Evolutionary conservation across 2,888 invertebrate genomes (phyloP).

Genomic region (Aporophyla nigra): DNA sequence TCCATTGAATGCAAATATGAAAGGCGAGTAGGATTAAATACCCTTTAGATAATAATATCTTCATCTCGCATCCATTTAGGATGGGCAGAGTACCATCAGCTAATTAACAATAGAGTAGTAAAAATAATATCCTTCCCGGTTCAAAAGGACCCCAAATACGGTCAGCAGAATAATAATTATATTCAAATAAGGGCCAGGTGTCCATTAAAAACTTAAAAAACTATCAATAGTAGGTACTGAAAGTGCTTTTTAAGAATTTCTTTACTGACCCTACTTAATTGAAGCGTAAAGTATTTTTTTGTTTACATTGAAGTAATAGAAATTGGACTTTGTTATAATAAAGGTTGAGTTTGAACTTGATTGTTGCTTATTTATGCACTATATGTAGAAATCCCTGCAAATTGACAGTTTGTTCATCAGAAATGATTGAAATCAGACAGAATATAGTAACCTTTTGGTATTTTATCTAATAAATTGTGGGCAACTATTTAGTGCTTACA

Average conservation of each 20-base stretch:
- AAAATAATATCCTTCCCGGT: constrained; percentile 51
- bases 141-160: constrained; percentile 60
- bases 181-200: constrained; percentile 82
- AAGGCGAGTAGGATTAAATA: constrained; percentile 25
- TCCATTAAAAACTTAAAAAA: constrained; percentile 71
- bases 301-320: constrained; percentile 3
- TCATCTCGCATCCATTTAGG: constrained; percentile 23
- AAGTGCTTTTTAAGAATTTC: constrained; percentile 62
- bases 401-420: background rate
- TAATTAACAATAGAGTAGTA: constrained; percentile 57
- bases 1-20: constrained; percentile 12
- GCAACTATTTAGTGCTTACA: no score
- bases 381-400: background rate
- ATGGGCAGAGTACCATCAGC: constrained; percentile 48
- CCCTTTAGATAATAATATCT: constrained; percentile 26
- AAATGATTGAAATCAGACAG: background rate
- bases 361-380: background rate
- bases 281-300: constrained; percentile 45
- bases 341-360: background rate
- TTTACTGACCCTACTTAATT: constrained; percentile 78
- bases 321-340: constrained; percentile 18
- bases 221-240: constrained; percentile 63
- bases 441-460: no score
- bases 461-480: no score
- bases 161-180: constrained; percentile 72